Evolutionary conservation across 2,113 vertebrate genomes (phyloP), one percentile per base, ranked within the genome.

Genomic region (Sminthopsis crassicaudata): DNA sequence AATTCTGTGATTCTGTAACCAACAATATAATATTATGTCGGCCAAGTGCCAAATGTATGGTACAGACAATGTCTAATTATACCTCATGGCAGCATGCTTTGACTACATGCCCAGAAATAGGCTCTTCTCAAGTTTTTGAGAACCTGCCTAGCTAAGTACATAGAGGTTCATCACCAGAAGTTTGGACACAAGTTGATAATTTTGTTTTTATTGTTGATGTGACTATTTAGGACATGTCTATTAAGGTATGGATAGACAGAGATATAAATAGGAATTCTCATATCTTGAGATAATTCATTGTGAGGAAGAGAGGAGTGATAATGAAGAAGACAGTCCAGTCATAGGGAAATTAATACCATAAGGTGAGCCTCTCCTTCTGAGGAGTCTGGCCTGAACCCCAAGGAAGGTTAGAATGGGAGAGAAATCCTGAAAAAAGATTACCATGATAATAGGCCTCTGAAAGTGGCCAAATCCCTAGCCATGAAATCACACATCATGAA

Each of bases 1-100:
- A 84, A 42, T 84, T 84, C 67, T 84, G 36, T 84, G 67, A 84
- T 84, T 84, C 67, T 84, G n/a, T 84, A 84, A 84, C 67, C 67
- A 84, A 84, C 67, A 42, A 84, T 42, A 84, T 42, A 84, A 84
- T 84, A 42, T 84, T 84, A 84, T 42, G n/a, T 84, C 6, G 67
- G 67, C 67, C n/a, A 42, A 42, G n/a, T 42, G 67, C 67, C 67
- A 84, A 84, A 84, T 84, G 2, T 42, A 84, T 84, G 67, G n/a
- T 84, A 42, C 67, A 84, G 67, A 42, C 67, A 84, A 84, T 84
- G n/a, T 84, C 67, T 84, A 84, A 84, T 84, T 84, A 84, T 84
- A 84, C 67, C 30, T 84, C 67, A 84, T 84, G 67, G n/a, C 67
- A 84, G 67, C 19, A 42, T 84, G 67, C 16, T 22, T 84, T 84